phyloP scores from a whole-genome alignment of 2,797 vertebrate genomes.

The Tangara arthus region DNA sequence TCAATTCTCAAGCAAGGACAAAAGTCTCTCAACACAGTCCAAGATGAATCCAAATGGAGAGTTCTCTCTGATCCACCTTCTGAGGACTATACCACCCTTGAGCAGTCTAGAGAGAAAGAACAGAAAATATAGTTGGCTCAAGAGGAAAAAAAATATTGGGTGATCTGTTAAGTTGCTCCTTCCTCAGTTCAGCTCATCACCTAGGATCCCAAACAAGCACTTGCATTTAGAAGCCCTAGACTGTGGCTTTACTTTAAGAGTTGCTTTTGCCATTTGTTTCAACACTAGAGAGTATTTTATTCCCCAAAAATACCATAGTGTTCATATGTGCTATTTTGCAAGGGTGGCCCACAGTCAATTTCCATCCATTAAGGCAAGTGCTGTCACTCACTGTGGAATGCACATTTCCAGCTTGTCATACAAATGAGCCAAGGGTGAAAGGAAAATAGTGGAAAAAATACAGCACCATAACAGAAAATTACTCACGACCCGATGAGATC shows the following conservation, averaged over 20 bases:
- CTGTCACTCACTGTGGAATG: background rate
- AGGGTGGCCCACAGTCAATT: background rate
- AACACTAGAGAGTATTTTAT: background rate
- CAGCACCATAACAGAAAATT: background rate
- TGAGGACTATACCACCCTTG: background rate
- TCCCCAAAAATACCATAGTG: background rate
- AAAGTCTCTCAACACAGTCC: background rate
- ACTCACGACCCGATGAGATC: background rate
- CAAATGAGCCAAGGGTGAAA: background rate
- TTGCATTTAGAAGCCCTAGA: background rate
- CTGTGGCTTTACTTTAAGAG: background rate
- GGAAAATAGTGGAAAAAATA: background rate
- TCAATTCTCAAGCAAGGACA: background rate
- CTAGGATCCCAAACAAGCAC: background rate
- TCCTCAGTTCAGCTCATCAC: background rate
- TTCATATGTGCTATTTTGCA: background rate
- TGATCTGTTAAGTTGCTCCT: background rate
- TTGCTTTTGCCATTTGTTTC: background rate
- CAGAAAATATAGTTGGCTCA: background rate
- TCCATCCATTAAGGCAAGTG: background rate
- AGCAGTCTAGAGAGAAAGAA: background rate
- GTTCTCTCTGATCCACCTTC: background rate
- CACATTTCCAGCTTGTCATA: background rate
- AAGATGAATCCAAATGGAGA: background rate
- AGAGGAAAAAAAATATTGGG: background rate